phyloP scores from a whole-genome alignment of 2,888 invertebrate genomes.

The Carabus problematicus region DNA sequence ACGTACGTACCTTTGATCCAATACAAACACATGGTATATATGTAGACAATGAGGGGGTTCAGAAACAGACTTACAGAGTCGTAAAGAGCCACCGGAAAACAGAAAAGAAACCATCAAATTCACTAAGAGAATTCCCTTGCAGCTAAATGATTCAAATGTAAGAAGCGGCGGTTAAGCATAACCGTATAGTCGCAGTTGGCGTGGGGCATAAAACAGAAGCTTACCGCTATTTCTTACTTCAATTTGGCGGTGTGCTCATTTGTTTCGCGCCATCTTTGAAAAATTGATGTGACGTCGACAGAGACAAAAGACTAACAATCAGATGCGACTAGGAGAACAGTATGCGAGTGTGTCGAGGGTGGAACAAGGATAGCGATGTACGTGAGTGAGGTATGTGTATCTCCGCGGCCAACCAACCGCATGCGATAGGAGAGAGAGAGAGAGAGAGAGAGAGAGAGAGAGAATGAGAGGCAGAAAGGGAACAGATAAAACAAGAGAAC shows the following conservation, averaged over 20 bases:
- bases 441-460: slow-evolving; percentile 50
- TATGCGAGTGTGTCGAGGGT: slow-evolving; percentile 10
- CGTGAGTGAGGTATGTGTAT: slow-evolving; percentile 53
- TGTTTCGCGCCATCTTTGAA: slow-evolving; percentile 61
- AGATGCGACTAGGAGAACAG: slow-evolving; percentile 45
- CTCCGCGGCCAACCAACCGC: slow-evolving; percentile 31
- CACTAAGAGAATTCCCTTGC: slow-evolving; percentile 35
- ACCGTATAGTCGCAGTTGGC: slow-evolving; percentile 32
- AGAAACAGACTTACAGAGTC: neutral
- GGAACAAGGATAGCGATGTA: slow-evolving; percentile 46
- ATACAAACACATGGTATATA: too few relatives aligned
- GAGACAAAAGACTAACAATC: slow-evolving; percentile 59
- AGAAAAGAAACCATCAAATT: slow-evolving; percentile 35
- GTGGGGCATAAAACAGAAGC: slow-evolving; percentile 60
- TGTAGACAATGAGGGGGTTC: neutral
- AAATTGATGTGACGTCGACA: slow-evolving; percentile 62
- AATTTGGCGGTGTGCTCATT: slow-evolving; percentile 61
- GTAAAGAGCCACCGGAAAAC: neutral
- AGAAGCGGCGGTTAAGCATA: slow-evolving; percentile 32
- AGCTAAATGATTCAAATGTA: slow-evolving; percentile 38
- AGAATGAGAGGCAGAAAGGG: slow-evolving; percentile 45
- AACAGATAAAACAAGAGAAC: slow-evolving; percentile 57
- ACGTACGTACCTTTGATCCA: neutral
- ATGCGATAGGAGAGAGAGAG: slow-evolving; percentile 49
- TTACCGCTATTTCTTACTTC: slow-evolving; percentile 62